Percentiles rank a stretch among this genome's conserved stretches.
These are phyloP conservation scores for Calcarius lapponicus DNA, from an alignment of 2,797 vertebrate genomes.

Conservation along the genomic window DNA sequence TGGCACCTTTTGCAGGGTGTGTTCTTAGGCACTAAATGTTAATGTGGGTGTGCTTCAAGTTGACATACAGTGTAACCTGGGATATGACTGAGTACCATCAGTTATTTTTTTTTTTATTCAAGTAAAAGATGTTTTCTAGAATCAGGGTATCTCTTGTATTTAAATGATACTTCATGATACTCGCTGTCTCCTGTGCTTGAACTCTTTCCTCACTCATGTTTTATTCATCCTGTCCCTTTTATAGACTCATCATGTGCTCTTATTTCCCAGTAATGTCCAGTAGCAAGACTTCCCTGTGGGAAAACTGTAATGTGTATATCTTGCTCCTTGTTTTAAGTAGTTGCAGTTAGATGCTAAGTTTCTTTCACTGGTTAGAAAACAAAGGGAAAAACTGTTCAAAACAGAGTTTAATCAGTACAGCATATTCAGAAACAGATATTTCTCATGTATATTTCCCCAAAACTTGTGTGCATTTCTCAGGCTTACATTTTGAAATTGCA, in stretches of 20 bases:
- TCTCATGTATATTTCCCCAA: not conserved
- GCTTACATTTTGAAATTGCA: not conserved
- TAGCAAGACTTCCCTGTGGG: not conserved
- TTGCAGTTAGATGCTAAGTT: not conserved
- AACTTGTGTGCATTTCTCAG: not conserved
- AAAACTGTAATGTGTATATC: not conserved
- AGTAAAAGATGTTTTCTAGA: not conserved
- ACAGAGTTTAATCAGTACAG: not conserved
- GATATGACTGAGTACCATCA: not conserved
- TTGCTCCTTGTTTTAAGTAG: not conserved
- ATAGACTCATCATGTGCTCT: not conserved
- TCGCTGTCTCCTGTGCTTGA: not conserved
- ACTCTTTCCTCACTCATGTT: not conserved
- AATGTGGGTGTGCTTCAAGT: not conserved
- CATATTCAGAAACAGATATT: not conserved
- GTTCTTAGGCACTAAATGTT: not conserved
- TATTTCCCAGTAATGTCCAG: not conserved
- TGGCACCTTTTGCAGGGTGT: not conserved
- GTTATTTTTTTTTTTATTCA: not conserved
- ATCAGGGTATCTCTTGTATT: not conserved
- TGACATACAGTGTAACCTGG: not conserved
- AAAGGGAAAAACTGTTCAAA: not conserved
- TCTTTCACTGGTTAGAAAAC: not conserved
- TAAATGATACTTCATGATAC: not conserved
- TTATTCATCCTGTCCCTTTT: not conserved